These are phyloP conservation scores for Aythya baeri DNA, from an alignment of 2,113 vertebrate genomes.

Conservation along the genomic window DNA sequence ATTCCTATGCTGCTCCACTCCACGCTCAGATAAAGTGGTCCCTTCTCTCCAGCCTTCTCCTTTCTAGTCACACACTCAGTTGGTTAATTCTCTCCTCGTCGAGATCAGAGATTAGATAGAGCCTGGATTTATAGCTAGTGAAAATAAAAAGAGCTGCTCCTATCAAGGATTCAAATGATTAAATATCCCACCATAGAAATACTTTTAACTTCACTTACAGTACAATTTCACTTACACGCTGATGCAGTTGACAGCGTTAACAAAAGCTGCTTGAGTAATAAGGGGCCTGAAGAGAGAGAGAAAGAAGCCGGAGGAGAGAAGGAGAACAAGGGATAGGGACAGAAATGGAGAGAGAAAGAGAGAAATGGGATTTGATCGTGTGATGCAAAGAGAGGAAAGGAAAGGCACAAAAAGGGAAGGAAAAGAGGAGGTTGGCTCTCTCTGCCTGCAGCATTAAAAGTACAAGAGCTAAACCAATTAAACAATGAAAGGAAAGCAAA, in stretches of 20 bases:
- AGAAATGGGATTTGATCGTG: conserved; percentile 41
- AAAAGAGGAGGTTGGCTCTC: neutral
- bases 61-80: conserved; percentile 71
- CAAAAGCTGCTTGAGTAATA: conserved; percentile 73
- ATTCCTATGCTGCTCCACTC: conserved; percentile 64
- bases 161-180: conserved; percentile 79
- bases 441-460: conserved; percentile 39
- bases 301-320: neutral
- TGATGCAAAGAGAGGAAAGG: conserved; percentile 34
- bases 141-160: conserved; percentile 73
- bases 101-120: conserved; percentile 77
- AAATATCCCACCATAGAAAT: conserved; percentile 77
- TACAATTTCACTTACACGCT: conserved; percentile 71
- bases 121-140: conserved; percentile 77
- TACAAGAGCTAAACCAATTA: conserved; percentile 72
- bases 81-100: conserved; percentile 74
- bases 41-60: conserved; percentile 61
- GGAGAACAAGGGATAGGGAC: conserved; percentile 16
- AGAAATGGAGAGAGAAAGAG: conserved; percentile 41
- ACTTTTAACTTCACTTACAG: conserved; percentile 76
- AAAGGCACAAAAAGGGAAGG: neutral
- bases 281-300: conserved; percentile 39
- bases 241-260: conserved; percentile 55
- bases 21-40: conserved; percentile 55
- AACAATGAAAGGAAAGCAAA: conserved; percentile 69